phyloP scores from a whole-genome alignment of 2,113 vertebrate genomes.

The Heteronetta atricapilla region DNA sequence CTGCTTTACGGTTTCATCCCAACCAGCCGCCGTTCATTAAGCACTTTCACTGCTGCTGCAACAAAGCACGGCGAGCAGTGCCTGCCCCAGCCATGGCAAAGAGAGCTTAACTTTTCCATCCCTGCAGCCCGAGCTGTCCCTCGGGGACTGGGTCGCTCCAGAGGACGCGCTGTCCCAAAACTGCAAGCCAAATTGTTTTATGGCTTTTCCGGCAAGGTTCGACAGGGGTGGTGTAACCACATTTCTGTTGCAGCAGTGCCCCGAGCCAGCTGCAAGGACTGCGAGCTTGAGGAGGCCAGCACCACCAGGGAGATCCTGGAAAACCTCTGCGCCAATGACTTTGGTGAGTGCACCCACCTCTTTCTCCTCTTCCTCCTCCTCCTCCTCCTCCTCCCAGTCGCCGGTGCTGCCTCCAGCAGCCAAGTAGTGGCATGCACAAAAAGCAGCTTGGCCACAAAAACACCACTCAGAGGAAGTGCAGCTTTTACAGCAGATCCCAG shows the following conservation, averaged over 20 bases:
- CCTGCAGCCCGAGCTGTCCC: background rate
- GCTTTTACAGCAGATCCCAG: background rate
- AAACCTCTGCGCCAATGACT: conserved; percentile 82
- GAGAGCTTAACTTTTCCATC: background rate
- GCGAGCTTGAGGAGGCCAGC: conserved; percentile 81
- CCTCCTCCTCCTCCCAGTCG: background rate
- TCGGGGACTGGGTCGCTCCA: background rate
- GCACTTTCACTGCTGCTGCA: background rate
- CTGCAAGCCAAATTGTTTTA: background rate
- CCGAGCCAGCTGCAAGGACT: conserved; percentile 85
- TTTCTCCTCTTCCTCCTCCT: background rate
- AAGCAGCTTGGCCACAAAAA: background rate
- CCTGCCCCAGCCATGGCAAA: background rate
- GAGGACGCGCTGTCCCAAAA: background rate
- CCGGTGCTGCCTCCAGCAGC: background rate
- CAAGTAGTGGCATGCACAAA: background rate
- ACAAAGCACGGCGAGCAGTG: accelerated
- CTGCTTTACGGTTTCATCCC: background rate
- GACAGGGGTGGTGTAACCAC: background rate
- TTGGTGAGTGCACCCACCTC: conserved; percentile 75
- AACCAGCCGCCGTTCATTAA: background rate
- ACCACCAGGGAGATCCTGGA: conserved; percentile 81
- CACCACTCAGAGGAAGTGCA: background rate
- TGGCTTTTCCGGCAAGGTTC: background rate
- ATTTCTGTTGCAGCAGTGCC: conserved; percentile 73